Evolutionary conservation across 2,888 invertebrate genomes (phyloP).

Genomic region (Pristionchus mayeri): DNA sequence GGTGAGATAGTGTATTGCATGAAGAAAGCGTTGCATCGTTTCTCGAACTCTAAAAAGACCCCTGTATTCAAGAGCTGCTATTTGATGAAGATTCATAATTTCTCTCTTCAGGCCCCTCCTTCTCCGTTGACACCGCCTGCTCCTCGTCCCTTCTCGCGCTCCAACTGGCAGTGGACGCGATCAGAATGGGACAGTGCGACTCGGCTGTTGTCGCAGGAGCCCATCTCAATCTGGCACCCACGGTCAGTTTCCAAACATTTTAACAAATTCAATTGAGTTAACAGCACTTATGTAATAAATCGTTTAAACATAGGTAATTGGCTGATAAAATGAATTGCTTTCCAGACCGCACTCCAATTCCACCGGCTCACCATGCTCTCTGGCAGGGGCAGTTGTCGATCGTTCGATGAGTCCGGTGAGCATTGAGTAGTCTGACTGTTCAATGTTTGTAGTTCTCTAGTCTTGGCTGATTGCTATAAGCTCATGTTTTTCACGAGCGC

Average conservation of each 20-base stretch:
- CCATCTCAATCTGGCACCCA: conserved; percentile 91
- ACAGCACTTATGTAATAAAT: too few relatives aligned
- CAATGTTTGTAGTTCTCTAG: too few relatives aligned
- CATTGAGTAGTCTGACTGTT: too few relatives aligned
- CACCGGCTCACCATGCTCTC: conserved; percentile 94
- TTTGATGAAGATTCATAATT: conserved; percentile 76
- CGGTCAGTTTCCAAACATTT: conserved; percentile 69
- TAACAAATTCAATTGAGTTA: background rate
- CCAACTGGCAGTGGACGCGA: conserved; percentile 80
- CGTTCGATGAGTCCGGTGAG: conserved; percentile 89
- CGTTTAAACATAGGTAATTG: too few relatives aligned
- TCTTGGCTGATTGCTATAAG: too few relatives aligned
- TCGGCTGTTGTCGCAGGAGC: conserved; percentile 95
- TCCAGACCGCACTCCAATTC: conserved; percentile 88
- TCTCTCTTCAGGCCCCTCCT: conserved; percentile 85
- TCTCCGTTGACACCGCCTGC: conserved; percentile 95
- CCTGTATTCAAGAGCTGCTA: too few relatives aligned
- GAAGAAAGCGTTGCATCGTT: too few relatives aligned
- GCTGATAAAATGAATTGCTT: background rate
- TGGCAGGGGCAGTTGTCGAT: conserved; percentile 91
- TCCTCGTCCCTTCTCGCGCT: conserved; percentile 91
- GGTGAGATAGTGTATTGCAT: too few relatives aligned
- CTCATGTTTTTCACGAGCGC: too few relatives aligned
- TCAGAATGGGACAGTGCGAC: conserved; percentile 92
- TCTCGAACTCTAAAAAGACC: too few relatives aligned